Conservation (phyloP, 2,888 invertebrate species). For the Hoplodrina blanda region DNA sequence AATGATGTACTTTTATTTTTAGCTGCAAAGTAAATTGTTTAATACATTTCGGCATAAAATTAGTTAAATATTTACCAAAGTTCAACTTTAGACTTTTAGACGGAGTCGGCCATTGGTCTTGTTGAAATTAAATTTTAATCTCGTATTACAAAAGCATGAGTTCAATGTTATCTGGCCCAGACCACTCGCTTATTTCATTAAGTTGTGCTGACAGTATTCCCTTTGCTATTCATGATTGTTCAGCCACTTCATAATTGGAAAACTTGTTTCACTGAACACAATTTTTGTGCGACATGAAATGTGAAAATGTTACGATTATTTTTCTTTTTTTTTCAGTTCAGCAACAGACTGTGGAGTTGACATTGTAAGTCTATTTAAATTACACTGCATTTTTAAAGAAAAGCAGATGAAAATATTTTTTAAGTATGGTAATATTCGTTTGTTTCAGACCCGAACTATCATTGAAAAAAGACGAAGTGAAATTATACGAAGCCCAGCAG, state of each 20-base stretch:
- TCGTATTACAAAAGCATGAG: conserved; percentile 11
- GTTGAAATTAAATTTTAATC: conserved; percentile 11
- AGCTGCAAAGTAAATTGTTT: too few relatives aligned
- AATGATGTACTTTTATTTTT: not conserved
- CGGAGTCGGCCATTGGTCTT: not conserved
- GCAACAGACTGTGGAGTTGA: conserved; percentile 83
- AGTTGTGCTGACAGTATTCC: conserved; percentile 14
- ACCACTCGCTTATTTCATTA: conserved; percentile 24
- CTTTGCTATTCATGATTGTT: conserved; percentile 32
- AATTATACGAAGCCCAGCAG: conserved; percentile 82
- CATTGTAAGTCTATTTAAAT: conserved; percentile 79
- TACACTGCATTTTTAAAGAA: not conserved
- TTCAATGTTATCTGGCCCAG: conserved; percentile 28
- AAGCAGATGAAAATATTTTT: not conserved
- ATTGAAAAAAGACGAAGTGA: conserved; percentile 85
- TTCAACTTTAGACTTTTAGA: conserved; percentile 14
- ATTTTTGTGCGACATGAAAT: conserved; percentile 21
- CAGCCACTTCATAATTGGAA: conserved; percentile 36
- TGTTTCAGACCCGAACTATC: conserved; percentile 81
- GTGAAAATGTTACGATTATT: conserved; percentile 18
- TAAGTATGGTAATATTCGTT: conserved; percentile 24
- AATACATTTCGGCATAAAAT: not conserved
- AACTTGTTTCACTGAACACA: conserved; percentile 32
- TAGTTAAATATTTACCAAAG: not conserved
- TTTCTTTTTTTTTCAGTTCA: conserved; percentile 78